These are phyloP conservation scores for Prionailurus viverrinus DNA, from an alignment of 2,113 vertebrate genomes.

Conservation along the genomic window DNA sequence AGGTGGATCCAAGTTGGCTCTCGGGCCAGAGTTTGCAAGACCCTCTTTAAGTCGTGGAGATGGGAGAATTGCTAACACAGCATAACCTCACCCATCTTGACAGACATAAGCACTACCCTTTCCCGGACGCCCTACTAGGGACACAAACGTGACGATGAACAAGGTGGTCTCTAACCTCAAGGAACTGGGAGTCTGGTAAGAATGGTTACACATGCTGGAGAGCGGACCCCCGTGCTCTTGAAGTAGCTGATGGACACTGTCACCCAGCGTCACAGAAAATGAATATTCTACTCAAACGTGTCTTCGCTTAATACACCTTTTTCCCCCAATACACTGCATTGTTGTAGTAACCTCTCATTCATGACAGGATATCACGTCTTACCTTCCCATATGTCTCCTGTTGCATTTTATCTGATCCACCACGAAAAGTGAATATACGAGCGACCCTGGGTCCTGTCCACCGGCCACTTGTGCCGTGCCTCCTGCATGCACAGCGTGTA, in stretches of 20 bases:
- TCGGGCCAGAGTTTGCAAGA: not conserved
- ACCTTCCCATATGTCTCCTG: not conserved
- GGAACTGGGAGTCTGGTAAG: not conserved
- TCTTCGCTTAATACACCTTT: not conserved
- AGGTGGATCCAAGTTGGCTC: not conserved
- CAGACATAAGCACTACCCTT: not conserved
- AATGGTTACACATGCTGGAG: not conserved
- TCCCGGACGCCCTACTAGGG: not conserved
- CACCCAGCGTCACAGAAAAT: not conserved
- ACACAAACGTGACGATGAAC: not conserved
- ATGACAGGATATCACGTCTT: no score
- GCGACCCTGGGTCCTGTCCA: not conserved
- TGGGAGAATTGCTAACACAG: not conserved
- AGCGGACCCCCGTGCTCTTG: not conserved
- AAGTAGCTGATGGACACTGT: not conserved
- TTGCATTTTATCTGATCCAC: not conserved
- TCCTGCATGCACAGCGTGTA: accelerated
- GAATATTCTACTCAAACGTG: not conserved
- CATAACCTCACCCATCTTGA: not conserved
- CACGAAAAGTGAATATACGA: accelerated
- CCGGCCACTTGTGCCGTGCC: accelerated
- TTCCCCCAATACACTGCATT: not conserved
- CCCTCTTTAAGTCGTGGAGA: not conserved
- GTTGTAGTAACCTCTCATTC: not conserved
- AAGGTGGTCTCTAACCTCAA: not conserved